phyloP scores from a whole-genome alignment of 1,140 invertebrate species.

The Lepidurus couesii region DNA sequence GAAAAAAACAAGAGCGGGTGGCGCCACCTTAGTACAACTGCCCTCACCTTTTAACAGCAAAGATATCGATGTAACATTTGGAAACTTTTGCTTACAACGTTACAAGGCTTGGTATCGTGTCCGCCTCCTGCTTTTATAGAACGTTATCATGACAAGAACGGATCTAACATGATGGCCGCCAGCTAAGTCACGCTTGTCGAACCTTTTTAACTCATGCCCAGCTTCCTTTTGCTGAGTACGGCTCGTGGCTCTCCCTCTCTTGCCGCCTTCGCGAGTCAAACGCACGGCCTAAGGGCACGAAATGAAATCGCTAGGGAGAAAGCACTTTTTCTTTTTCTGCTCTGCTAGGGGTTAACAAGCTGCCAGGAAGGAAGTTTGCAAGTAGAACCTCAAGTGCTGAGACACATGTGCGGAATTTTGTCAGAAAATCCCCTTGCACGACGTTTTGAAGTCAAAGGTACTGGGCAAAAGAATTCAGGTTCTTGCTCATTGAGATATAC shows the following conservation, averaged over 20 bases:
- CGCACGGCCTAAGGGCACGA: background rate
- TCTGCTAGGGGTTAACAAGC: background rate
- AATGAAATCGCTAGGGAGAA: background rate
- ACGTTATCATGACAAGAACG: background rate
- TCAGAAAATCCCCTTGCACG: background rate
- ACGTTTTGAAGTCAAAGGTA: background rate
- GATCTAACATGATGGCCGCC: background rate
- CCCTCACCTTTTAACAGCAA: background rate
- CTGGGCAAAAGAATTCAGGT: background rate
- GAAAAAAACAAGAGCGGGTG: background rate
- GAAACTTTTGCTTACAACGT: background rate
- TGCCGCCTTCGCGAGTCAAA: background rate
- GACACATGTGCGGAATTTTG: background rate
- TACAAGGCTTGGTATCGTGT: background rate
- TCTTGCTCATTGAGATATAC: background rate
- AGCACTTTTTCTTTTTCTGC: background rate
- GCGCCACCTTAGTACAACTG: background rate
- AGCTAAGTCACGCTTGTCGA: conserved; percentile 9
- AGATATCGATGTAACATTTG: background rate
- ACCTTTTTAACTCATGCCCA: background rate
- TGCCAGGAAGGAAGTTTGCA: background rate
- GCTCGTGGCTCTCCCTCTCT: background rate
- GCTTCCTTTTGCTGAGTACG: conserved; percentile 1
- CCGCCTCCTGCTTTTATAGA: conserved; percentile 9
- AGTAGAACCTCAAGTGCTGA: background rate